Percentiles rank a stretch among this genome's conserved stretches.
These are phyloP conservation scores for Ceyx melanurus DNA, from an alignment of 2,113 vertebrate species.

Conservation along the genomic window DNA sequence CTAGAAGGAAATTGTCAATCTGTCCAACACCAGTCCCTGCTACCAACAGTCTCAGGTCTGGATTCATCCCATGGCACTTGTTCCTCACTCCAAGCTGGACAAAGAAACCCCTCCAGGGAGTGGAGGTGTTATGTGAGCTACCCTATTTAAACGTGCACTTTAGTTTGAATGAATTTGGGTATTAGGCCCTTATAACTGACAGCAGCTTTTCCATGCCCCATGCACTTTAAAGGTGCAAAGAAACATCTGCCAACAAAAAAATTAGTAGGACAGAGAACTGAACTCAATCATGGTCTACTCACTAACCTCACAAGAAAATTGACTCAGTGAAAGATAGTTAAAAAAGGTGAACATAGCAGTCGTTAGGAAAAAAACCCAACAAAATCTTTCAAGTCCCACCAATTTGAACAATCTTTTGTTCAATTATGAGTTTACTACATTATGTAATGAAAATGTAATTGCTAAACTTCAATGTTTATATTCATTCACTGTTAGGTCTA, in stretches of 20 bases:
- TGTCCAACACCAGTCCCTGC: not conserved
- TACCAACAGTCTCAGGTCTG: not conserved
- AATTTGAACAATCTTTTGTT: not conserved
- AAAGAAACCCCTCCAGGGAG: not conserved
- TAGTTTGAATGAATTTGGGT: not conserved
- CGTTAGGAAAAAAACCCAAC: not conserved
- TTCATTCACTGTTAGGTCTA: not conserved
- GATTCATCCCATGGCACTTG: not conserved
- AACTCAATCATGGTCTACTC: not conserved
- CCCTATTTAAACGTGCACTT: not conserved
- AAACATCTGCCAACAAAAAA: not conserved
- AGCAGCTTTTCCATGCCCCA: not conserved
- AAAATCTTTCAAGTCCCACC: not conserved
- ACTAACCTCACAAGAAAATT: accelerated
- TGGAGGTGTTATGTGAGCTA: not conserved
- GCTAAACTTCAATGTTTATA: not conserved
- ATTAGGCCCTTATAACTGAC: not conserved
- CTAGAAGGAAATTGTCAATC: not conserved
- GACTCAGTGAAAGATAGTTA: not conserved
- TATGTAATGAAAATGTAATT: not conserved
- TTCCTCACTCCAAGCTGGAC: not conserved
- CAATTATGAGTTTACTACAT: not conserved
- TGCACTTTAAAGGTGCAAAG: not conserved
- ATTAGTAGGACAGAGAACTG: not conserved
- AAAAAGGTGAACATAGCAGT: not conserved